These are phyloP conservation scores for Silurus glanis DNA, from an alignment of 2,113 vertebrate genomes.

Conservation along the genomic window DNA sequence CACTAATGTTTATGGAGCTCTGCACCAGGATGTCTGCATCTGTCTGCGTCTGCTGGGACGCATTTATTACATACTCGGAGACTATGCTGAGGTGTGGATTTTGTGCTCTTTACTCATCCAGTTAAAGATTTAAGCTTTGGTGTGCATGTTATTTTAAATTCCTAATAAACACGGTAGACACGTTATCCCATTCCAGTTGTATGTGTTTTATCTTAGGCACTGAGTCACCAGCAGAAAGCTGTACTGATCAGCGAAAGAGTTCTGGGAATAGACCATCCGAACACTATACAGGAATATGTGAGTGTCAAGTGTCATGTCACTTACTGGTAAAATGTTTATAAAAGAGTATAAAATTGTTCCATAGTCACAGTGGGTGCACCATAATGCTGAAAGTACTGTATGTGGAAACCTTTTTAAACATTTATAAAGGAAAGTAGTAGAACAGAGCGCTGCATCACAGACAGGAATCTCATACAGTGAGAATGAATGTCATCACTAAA, in stretches of 20 bases:
- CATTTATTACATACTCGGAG: slow-evolving; percentile 89
- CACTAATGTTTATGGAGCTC: slow-evolving; percentile 89
- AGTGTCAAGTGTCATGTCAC: slow-evolving; percentile 50
- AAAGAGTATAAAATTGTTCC: not conserved
- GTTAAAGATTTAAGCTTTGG: not conserved
- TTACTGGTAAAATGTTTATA: not conserved
- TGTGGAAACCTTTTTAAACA: not conserved
- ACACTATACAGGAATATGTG: slow-evolving; percentile 94
- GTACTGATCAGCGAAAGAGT: slow-evolving; percentile 90
- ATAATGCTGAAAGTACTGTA: not conserved
- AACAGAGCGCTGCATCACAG: too few species aligned
- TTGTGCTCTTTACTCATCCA: not conserved
- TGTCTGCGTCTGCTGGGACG: slow-evolving; percentile 88
- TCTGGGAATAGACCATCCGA: slow-evolving; percentile 87
- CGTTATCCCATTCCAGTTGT: not conserved
- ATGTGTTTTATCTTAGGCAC: slow-evolving; percentile 72
- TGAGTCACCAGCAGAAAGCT: slow-evolving; percentile 91
- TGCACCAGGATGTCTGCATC: slow-evolving; percentile 88
- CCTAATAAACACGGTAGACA: not conserved
- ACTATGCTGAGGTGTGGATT: slow-evolving; percentile 81
- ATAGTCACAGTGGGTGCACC: not conserved
- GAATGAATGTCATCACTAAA: too few species aligned
- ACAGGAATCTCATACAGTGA: too few species aligned
- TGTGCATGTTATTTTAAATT: not conserved
- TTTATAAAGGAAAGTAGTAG: too few species aligned